Evolutionary conservation across 2,888 invertebrate genomes (phyloP).

Genomic region (Petrolisthes manimaculis): DNA sequence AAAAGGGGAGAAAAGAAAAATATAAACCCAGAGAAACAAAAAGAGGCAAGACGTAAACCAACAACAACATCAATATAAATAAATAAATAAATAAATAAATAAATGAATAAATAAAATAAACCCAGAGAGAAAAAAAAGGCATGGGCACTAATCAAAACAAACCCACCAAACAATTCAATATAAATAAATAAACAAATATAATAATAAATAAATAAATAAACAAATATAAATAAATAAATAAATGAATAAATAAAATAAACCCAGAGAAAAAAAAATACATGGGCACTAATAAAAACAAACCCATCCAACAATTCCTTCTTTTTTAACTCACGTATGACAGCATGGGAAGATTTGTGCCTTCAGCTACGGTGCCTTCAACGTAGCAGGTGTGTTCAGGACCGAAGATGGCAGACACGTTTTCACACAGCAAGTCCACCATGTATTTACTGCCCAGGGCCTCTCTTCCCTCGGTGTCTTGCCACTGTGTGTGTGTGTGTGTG

Average conservation of each 20-base stretch:
- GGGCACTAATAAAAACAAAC: background rate
- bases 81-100: background rate
- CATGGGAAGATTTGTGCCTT: conserved; percentile 95
- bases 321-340: conserved; percentile 90
- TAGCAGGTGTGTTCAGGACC: conserved; percentile 95
- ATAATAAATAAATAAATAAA: no score
- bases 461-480: conserved; percentile 77
- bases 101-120: background rate
- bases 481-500: conserved; percentile 51
- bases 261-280: background rate
- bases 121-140: background rate
- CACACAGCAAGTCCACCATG: conserved; percentile 91
- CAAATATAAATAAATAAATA: no score
- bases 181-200: no score
- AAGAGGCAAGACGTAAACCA: no score
- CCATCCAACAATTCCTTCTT: background rate
- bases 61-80: no score
- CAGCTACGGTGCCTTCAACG: conserved; percentile 94
- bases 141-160: background rate
- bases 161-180: background rate
- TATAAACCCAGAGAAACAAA: background rate
- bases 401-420: conserved; percentile 91
- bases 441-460: conserved; percentile 85
- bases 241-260: no score
- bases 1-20: no score